Base-by-base conservation (phyloP, 2,888 invertebrate genomes). In the Dynastes tityus region DNA sequence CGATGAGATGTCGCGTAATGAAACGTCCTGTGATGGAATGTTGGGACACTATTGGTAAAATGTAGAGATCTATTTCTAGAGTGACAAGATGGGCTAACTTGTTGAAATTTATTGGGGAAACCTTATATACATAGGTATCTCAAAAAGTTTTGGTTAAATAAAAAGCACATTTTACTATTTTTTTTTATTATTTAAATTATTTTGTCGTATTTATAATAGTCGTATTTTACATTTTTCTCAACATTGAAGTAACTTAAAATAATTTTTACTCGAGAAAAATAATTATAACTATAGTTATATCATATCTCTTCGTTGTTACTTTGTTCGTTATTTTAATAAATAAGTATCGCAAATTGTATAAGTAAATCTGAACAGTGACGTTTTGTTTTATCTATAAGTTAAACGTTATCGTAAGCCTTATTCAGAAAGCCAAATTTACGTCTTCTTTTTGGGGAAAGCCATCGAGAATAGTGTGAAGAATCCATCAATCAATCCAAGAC, bases 361-460 rank as follows among this genome's bases (percentile, higher is more conserved):
- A 45, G 45, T 45, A 45, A 45, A 45, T 45, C 45, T 45, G 11
- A 45, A 45, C 11, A 11, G 11, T 45, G 45, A 45, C 11, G 8
- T 45, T 45, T 45, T 45, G 0, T 45, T 11, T 45, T 8, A 8
- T 45, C 45, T 45, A 37, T 3, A 32, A 29, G 11, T 63, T 63
- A 68, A 51, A 68, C 51, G 8, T 68, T 29, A 49, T 51, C 27
- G 51, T 5, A 29, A 27, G 11, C 32, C 5, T 32, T 27, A 29
- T 13, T 6, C 8, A 13, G 6, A 63, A 29, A 63, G 8, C 27
- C 32, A n/a, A 55, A 77, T 77, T 78, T 78, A 78, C 49, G 70
- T 65, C 77, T 79, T 74, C 82, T 82, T 82, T 73, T 82, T 82
- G 9, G 81, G 80, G 65, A 58, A 76, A 49, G 82, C 82, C 82